phyloP scores from a whole-genome alignment of 2,797 vertebrate genomes.

The Poecilia wingei region DNA sequence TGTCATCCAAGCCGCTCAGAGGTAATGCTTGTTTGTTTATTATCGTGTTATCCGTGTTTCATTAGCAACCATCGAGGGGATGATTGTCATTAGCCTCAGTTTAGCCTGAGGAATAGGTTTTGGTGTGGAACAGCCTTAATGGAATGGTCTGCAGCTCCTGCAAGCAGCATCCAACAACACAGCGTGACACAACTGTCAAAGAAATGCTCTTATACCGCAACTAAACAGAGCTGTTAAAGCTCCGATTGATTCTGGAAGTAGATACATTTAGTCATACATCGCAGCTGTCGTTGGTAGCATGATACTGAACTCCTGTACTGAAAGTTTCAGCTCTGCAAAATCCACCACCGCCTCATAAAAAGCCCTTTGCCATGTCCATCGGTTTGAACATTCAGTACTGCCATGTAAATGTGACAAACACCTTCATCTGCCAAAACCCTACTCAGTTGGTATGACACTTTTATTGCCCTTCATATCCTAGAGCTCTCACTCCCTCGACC shows the following conservation, averaged over 20 bases:
- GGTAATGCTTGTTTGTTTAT: conserved; percentile 69
- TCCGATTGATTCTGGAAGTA: conserved; percentile 10
- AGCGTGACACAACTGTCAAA: conserved; percentile 64
- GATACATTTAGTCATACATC: conserved; percentile 19
- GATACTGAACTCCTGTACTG: conserved; percentile 63
- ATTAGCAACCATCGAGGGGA: conserved; percentile 19
- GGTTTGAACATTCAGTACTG: conserved; percentile 44
- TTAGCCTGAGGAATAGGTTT: conserved; percentile 77
- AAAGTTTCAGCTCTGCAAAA: conserved; percentile 76
- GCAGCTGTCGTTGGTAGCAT: conserved; percentile 48
- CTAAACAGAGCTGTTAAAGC: conserved; percentile 1
- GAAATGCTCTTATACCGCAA: conserved; percentile 37
- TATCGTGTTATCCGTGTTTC: conserved; percentile 19
- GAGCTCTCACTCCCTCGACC: conserved; percentile 57
- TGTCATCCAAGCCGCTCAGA: conserved; percentile 66
- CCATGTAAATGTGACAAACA: conserved; percentile 19
- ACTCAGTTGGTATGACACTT: conserved; percentile 58
- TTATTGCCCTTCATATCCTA: conserved; percentile 69
- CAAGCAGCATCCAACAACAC: conserved; percentile 82
- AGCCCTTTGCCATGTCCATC: conserved; percentile 46
- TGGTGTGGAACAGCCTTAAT: conserved; percentile 79
- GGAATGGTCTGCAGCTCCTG: conserved; percentile 81
- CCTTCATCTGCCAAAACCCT: conserved; percentile 22
- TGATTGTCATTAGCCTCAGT: conserved; percentile 57
- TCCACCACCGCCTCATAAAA: conserved; percentile 57